Conservation (phyloP, 92 coral and sea anemone species). For the Siderastrea radians region DNA sequence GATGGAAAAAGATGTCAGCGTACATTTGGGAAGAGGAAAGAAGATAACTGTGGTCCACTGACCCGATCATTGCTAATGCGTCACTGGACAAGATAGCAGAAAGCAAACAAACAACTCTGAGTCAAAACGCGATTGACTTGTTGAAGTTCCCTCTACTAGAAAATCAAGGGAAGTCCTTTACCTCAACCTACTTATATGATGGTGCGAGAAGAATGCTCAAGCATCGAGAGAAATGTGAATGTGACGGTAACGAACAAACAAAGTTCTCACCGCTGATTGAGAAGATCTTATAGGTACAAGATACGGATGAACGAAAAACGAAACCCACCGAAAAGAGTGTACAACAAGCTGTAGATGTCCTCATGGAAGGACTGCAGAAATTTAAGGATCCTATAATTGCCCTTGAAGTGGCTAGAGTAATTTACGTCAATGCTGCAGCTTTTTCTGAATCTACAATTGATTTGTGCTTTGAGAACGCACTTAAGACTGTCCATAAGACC, state of each 20-base stretch:
- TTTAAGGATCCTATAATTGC: conserved; percentile 57
- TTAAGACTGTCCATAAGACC: not conserved
- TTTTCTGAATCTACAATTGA: not conserved
- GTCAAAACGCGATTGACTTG: conserved; percentile 29
- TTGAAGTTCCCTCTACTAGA: conserved; percentile 27
- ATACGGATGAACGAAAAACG: not conserved
- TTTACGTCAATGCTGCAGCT: conserved; percentile 45
- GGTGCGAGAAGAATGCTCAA: conserved; percentile 53
- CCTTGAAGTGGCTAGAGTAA: conserved; percentile 57
- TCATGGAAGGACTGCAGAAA: conserved; percentile 37
- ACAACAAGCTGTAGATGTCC: conserved; percentile 33
- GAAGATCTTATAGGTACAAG: conserved; percentile 44
- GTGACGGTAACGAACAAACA: conserved; percentile 45
- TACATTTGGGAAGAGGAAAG: conserved; percentile 45
- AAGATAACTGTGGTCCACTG: conserved; percentile 55
- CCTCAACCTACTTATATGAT: not conserved
- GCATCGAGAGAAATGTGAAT: conserved; percentile 50
- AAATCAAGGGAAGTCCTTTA: conserved; percentile 16
- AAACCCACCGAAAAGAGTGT: conserved; percentile 37
- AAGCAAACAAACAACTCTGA: conserved; percentile 3
- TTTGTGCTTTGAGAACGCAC: conserved; percentile 17
- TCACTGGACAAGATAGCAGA: conserved; percentile 17
- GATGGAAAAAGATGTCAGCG: conserved; percentile 38
- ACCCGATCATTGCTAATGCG: conserved; percentile 47
- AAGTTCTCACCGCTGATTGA: conserved; percentile 60